phyloP scores from a whole-genome alignment of 1,140 invertebrate genomes.

The Orussus abietinus region DNA sequence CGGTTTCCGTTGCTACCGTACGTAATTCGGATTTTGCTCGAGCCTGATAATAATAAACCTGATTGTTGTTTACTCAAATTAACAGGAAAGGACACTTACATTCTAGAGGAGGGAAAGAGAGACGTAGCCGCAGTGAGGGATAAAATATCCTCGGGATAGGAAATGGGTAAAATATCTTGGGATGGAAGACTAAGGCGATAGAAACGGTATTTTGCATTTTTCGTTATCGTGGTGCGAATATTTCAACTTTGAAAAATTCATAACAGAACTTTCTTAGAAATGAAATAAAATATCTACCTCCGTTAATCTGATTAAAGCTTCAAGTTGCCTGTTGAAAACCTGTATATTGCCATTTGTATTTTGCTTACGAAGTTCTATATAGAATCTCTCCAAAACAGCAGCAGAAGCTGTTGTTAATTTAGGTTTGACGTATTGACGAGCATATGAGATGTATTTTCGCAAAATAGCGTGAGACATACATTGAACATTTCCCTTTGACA shows the following conservation, averaged over 20 bases:
- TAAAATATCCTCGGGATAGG: slow-evolving; percentile 1
- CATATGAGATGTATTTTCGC: slow-evolving; percentile 89
- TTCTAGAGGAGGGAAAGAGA: neutral
- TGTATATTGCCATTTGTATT: slow-evolving; percentile 65
- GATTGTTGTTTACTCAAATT: neutral
- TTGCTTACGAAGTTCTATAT: slow-evolving; percentile 70
- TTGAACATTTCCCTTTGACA: slow-evolving; percentile 55
- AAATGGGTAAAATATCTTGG: too few relatives aligned
- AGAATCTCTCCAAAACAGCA: slow-evolving; percentile 72
- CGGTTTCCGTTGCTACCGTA: slow-evolving; percentile 70
- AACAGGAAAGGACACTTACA: neutral
- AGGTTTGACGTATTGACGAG: slow-evolving; percentile 83
- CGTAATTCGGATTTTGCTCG: slow-evolving; percentile 81
- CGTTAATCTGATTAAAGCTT: slow-evolving; percentile 83
- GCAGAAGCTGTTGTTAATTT: slow-evolving; percentile 69
- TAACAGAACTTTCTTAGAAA: slow-evolving; percentile 1
- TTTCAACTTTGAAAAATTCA: too few relatives aligned
- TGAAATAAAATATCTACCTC: slow-evolving; percentile 56
- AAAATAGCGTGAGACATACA: slow-evolving; percentile 72
- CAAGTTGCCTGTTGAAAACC: slow-evolving; percentile 79
- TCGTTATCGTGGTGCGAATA: neutral
- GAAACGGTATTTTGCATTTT: neutral
- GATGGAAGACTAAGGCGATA: too few relatives aligned
- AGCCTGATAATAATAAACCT: slow-evolving; percentile 55
- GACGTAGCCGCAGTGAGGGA: neutral